A percentile compares a stretch with the other conserved stretches of the same genome.
These are phyloP conservation scores for Limosa lapponica DNA, from an alignment of 2,797 vertebrate species.

Conservation along the genomic window DNA sequence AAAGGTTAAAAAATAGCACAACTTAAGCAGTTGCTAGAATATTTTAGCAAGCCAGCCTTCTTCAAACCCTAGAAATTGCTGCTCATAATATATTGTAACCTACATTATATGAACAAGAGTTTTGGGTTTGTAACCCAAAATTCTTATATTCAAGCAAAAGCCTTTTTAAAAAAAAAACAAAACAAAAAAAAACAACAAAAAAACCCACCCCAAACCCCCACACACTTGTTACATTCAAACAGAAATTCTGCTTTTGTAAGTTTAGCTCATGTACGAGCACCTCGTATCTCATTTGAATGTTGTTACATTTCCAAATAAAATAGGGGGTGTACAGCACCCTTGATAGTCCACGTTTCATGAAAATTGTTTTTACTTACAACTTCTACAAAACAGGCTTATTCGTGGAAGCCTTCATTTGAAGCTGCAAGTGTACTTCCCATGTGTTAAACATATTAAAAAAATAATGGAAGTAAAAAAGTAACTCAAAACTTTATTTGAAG, in stretches of 20 bases:
- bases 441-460: background rate
- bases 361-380: background rate
- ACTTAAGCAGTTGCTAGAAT: background rate
- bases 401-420: background rate
- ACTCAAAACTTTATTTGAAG: background rate
- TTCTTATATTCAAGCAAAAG: background rate
- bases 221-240: background rate
- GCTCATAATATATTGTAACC: background rate
- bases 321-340: background rate
- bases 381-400: background rate
- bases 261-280: background rate
- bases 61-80: background rate
- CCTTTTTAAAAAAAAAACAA: background rate
- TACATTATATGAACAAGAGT: background rate
- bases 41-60: background rate
- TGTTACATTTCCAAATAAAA: background rate
- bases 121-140: background rate
- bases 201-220: too few species aligned
- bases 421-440: background rate
- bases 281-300: background rate
- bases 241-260: background rate
- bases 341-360: background rate
- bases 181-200: background rate
- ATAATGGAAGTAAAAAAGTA: background rate
- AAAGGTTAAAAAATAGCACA: background rate